A percentile compares a stretch with the other conserved stretches of the same genome.
phyloP scores from a whole-genome alignment of 2,888 invertebrate species.

The Cynaeus angustus region DNA sequence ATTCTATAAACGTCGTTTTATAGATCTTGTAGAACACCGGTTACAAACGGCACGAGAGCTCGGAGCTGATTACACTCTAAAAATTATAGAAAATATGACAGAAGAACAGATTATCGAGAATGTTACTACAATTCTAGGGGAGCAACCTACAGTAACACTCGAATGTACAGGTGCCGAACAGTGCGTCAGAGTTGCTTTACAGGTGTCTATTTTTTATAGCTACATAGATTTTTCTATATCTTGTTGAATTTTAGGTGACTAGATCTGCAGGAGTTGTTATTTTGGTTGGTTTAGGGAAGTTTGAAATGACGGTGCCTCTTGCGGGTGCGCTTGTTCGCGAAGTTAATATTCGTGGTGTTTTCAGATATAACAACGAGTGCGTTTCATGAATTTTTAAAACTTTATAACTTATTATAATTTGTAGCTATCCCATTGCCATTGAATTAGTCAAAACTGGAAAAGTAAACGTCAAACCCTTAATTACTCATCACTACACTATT shows the following conservation, averaged over 20 bases:
- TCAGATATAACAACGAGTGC: constrained; percentile 94
- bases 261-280: constrained; percentile 89
- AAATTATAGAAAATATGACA: constrained; percentile 74
- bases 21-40: constrained; percentile 77
- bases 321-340: constrained; percentile 87
- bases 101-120: constrained; percentile 77
- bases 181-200: constrained; percentile 83
- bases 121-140: constrained; percentile 77
- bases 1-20: no score
- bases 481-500: constrained; percentile 88
- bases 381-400: constrained; percentile 59
- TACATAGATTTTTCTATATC: constrained; percentile 2
- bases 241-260: constrained; percentile 71
- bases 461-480: constrained; percentile 85
- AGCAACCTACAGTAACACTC: constrained; percentile 83
- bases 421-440: constrained; percentile 86
- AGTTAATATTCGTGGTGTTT: constrained; percentile 94
- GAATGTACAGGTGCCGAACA: constrained; percentile 92
- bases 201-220: constrained; percentile 72
- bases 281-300: constrained; percentile 90
- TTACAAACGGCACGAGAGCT: constrained; percentile 84
- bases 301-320: constrained; percentile 87
- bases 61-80: constrained; percentile 83
- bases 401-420: constrained; percentile 26
- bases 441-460: constrained; percentile 84